Evolutionary conservation across 2,888 invertebrate genomes (phyloP).

Genomic region (Chrysopilus asiliformis): DNA sequence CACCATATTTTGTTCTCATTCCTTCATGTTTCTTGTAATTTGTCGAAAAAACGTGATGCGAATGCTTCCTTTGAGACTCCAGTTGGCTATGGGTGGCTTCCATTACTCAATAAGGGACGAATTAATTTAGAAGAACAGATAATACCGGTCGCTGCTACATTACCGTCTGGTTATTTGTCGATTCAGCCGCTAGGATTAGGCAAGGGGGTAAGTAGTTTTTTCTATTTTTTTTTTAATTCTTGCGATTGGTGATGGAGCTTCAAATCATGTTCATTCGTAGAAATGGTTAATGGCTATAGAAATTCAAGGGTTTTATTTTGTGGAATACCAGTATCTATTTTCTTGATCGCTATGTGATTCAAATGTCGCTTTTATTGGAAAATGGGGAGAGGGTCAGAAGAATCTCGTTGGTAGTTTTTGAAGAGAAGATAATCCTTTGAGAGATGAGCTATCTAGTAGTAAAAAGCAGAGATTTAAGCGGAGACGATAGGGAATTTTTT

Average conservation of each 20-base stretch:
- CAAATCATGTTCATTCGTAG: too few species aligned
- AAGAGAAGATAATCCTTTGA: too few species aligned
- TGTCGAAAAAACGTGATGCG: conserved; percentile 62
- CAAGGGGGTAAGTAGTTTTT: conserved; percentile 58
- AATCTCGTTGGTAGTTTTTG: too few species aligned
- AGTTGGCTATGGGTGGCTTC: conserved; percentile 91
- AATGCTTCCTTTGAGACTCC: conserved; percentile 56
- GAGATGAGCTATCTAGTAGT: too few species aligned
- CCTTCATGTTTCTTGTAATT: conserved; percentile 88
- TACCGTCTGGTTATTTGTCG: conserved; percentile 80
- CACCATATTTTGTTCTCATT: conserved; percentile 94
- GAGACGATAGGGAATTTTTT: too few species aligned
- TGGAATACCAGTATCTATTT: too few species aligned
- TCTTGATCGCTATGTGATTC: too few species aligned
- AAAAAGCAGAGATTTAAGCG: too few species aligned
- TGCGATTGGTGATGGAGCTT: background rate
- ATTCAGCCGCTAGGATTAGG: conserved; percentile 82
- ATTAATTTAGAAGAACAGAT: conserved; percentile 68
- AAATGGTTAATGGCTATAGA: too few species aligned
- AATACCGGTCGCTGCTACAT: conserved; percentile 74
- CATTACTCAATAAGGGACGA: conserved; percentile 72
- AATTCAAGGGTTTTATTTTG: too few species aligned
- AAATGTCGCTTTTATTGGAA: too few species aligned
- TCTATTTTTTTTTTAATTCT: conserved; percentile 1
- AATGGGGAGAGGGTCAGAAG: too few species aligned